These are phyloP conservation scores for Melanotaenia trifasciata DNA, from an alignment of 2,797 vertebrate species.

Conservation along the genomic window DNA sequence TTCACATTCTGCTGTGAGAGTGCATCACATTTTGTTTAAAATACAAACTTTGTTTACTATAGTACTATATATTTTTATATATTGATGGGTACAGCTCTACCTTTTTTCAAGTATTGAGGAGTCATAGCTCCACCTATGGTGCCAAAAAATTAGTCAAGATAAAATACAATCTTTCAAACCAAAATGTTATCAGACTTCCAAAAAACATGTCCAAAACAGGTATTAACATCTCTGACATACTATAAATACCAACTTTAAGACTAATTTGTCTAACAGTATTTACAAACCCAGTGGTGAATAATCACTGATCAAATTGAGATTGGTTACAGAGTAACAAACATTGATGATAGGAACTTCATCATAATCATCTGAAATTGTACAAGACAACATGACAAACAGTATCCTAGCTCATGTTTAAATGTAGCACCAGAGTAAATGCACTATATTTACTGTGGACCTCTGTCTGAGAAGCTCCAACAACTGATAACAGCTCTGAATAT, in stretches of 20 bases:
- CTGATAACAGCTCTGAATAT: slow-evolving; percentile 24
- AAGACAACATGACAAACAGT: background rate
- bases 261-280: slow-evolving; percentile 12
- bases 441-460: slow-evolving; percentile 7
- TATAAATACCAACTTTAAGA: background rate
- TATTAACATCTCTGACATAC: background rate
- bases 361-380: background rate
- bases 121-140: background rate
- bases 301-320: background rate
- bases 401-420: background rate
- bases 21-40: background rate
- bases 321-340: background rate
- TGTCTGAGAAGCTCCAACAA: slow-evolving; percentile 2
- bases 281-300: background rate
- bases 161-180: background rate
- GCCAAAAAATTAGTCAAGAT: background rate
- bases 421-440: background rate
- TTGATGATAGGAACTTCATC: background rate
- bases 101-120: background rate
- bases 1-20: too few relatives aligned
- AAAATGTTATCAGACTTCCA: too few relatives aligned
- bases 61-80: background rate
- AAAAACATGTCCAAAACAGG: background rate
- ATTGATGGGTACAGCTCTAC: background rate
- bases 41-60: background rate